Evolutionary conservation across 2,888 invertebrate species (phyloP), one percentile per base, ranked within the genome.

Genomic region (Timema cristinae): DNA sequence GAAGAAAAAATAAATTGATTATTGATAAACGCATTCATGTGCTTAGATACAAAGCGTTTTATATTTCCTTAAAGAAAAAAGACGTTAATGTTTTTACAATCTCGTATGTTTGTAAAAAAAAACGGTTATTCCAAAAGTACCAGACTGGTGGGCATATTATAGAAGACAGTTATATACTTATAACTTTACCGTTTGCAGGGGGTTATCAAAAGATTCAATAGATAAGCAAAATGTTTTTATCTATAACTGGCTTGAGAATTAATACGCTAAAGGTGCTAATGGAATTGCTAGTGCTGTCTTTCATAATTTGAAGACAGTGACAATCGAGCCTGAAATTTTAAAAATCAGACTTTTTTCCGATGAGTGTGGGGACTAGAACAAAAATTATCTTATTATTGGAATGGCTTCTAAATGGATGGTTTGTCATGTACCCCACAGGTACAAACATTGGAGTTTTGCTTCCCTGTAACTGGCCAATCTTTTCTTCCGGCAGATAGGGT

Each of bases 391-490:
- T 56, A 56, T 56, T 13, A 16, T 56, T 56, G 56, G 56, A 7
- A 56, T 16, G 56, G 7, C 56, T 56, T 56, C 56, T 15, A 56
- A 8, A 7, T 56, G 56, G 56, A 1, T 56, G 56, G 6, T 56
- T 56, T 56, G 56, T 16, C 5, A 56, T 56, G 10, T 2, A 1
- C 56, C 13, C 16, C 56, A 56, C 56, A 56, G 11, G 56, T 56
- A 56, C 7, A 56, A 56, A 56, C 56, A 11, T 56, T 56, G 56
- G 56, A 56, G 56, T 56, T 56, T 56, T 56, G 6, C 16, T 56
- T 56, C 16, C 56, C 56, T 56, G 56, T 56, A 56, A 56, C 5
- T 56, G 1, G 56, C 7, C 56, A 56, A 6, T 56, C 1, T n/a
- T 56, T 56, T 52, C 54, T 52, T 52, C n/a, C 4, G 10, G 10